A percentile compares a stretch with the other conserved stretches of the same genome.
These are phyloP conservation scores for Centropus bengalensis DNA, from an alignment of 2,113 vertebrate species.

Conservation along the genomic window DNA sequence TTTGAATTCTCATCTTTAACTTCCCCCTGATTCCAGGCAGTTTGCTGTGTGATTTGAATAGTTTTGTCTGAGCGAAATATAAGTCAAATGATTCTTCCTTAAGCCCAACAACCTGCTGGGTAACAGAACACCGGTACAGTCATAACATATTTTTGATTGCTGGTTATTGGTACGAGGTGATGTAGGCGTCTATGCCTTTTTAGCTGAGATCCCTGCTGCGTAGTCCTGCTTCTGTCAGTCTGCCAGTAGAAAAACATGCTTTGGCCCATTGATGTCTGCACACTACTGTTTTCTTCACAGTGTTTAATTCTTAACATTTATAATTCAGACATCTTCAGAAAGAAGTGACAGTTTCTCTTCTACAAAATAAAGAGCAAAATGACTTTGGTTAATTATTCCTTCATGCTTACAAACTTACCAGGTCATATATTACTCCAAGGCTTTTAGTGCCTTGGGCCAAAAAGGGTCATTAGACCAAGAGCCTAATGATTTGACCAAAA, in stretches of 20 bases:
- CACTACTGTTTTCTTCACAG: neutral
- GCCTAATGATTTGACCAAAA: slow-evolving; percentile 2
- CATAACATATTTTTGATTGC: neutral
- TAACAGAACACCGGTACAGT: neutral
- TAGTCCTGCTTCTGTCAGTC: slow-evolving; percentile 6
- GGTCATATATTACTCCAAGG: neutral
- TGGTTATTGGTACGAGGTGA: neutral
- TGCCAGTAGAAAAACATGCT: neutral
- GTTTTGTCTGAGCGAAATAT: neutral
- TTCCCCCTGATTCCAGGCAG: neutral
- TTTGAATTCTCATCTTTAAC: neutral
- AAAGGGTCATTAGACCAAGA: slow-evolving; percentile 19
- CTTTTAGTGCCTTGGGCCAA: slow-evolving; percentile 33
- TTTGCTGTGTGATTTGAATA: neutral
- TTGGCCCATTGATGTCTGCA: slow-evolving; percentile 24
- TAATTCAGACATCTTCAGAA: slow-evolving; percentile 14
- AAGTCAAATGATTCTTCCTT: neutral
- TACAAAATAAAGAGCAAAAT: slow-evolving; percentile 13
- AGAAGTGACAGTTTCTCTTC: slow-evolving; percentile 27
- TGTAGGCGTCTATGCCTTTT: neutral
- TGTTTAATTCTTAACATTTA: neutral
- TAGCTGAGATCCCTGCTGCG: neutral
- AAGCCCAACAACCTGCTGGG: neutral
- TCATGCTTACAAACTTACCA: neutral
- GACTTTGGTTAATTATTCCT: slow-evolving; percentile 31